phyloP scores from a whole-genome alignment of 1,140 invertebrate genomes.

The Calliphora vicina region DNA sequence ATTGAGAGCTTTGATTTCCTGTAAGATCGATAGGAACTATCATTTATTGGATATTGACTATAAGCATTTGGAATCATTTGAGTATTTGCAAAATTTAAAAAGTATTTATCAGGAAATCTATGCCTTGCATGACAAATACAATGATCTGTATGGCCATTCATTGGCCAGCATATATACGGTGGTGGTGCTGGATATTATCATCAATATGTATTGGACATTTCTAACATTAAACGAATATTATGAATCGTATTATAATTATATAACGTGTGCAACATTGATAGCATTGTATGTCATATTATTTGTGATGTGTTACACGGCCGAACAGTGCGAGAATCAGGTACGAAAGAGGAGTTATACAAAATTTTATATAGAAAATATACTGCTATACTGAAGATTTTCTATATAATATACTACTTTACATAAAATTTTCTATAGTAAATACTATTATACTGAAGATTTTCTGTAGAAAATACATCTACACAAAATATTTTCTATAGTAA shows the following conservation, averaged over 20 bases:
- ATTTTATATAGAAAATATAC: neutral
- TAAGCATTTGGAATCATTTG: constrained; percentile 46
- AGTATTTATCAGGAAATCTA: constrained; percentile 49
- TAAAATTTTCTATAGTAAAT: no score
- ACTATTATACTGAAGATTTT: no score
- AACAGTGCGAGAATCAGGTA: constrained; percentile 5
- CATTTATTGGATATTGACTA: constrained; percentile 41
- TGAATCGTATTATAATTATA: neutral
- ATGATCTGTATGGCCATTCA: constrained; percentile 48
- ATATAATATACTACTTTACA: no score
- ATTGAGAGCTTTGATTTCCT: constrained; percentile 27
- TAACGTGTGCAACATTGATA: neutral
- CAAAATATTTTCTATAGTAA: no score
- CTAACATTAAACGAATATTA: neutral
- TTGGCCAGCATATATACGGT: constrained; percentile 43
- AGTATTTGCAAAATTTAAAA: constrained; percentile 47
- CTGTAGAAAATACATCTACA: no score
- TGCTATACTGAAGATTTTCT: neutral
- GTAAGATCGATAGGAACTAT: neutral
- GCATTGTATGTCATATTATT: neutral
- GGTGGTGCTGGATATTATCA: neutral
- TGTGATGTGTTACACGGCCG: neutral
- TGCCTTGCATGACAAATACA: constrained; percentile 42
- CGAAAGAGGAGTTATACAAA: neutral
- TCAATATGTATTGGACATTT: neutral